A percentile compares a stretch with the other conserved stretches of the same genome.
Evolutionary conservation across 2,113 vertebrate genomes (phyloP).

Genomic region (Varanus salvator): DNA sequence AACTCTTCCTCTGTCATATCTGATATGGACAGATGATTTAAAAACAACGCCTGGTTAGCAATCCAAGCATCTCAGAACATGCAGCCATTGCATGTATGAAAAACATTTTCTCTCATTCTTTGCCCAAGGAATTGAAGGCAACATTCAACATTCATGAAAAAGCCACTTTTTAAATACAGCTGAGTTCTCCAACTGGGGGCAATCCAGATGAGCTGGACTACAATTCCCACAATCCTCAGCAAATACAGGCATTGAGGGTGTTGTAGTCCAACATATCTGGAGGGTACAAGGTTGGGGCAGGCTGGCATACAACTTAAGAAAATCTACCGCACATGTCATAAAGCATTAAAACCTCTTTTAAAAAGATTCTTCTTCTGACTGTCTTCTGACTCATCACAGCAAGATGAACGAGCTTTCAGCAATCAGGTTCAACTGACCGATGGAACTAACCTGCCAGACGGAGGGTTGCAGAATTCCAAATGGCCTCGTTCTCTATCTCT

Average conservation of each 20-base stretch:
- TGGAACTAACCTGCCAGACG: slow-evolving; percentile 82
- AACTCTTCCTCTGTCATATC: slow-evolving; percentile 86
- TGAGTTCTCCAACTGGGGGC: neutral
- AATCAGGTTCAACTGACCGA: slow-evolving; percentile 34
- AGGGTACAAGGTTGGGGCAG: neutral
- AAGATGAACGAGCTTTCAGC: slow-evolving; percentile 10
- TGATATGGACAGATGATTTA: slow-evolving; percentile 55
- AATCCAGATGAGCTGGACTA: neutral
- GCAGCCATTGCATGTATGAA: neutral
- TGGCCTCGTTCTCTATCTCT: slow-evolving; percentile 84
- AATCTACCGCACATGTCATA: neutral
- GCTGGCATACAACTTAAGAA: neutral
- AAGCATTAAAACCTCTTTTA: neutral
- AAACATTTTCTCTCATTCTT: neutral
- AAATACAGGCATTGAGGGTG: neutral
- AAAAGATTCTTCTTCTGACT: neutral
- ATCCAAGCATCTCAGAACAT: neutral
- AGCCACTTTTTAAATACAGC: neutral
- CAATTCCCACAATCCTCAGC: neutral
- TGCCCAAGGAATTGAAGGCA: neutral
- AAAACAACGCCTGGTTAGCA: slow-evolving; percentile 19
- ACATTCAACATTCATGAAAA: too few species aligned
- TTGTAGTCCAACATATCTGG: neutral
- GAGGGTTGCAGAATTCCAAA: slow-evolving; percentile 85
- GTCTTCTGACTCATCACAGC: slow-evolving; percentile 9